Evolutionary conservation across 2,113 vertebrate species (phyloP).

Genomic region (Candoia aspera): DNA sequence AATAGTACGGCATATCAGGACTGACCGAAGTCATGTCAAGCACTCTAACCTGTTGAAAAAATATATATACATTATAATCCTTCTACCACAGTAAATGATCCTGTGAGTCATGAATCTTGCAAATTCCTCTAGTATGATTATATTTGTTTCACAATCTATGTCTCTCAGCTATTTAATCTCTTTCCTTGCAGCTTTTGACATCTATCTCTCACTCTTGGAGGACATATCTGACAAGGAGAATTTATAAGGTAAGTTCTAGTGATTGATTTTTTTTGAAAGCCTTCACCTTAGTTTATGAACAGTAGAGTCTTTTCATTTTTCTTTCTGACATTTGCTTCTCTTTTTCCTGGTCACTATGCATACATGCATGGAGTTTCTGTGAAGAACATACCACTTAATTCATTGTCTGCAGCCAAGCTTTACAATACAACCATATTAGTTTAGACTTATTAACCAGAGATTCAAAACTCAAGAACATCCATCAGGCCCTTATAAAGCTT

Average conservation of each 20-base stretch:
- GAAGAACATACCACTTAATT: neutral
- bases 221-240: slow-evolving; percentile 40
- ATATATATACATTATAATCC: neutral
- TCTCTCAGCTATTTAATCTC: slow-evolving; percentile 64
- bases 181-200: slow-evolving; percentile 50
- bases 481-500: neutral
- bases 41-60: neutral
- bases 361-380: neutral
- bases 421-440: neutral
- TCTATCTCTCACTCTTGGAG: neutral
- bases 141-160: slow-evolving; percentile 61
- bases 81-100: neutral
- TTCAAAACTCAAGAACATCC: neutral
- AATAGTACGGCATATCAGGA: neutral
- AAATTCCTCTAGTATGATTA: slow-evolving; percentile 35
- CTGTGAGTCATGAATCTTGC: slow-evolving; percentile 3
- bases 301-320: slow-evolving; percentile 27
- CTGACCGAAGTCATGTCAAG: neutral
- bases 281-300: slow-evolving; percentile 10
- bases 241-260: slow-evolving; percentile 45
- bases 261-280: slow-evolving; percentile 38
- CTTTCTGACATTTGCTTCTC: neutral
- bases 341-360: neutral
- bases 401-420: neutral
- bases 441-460: neutral